Evolutionary conservation across 2,797 vertebrate species (phyloP).

Genomic region (Echeneis naucrates): DNA sequence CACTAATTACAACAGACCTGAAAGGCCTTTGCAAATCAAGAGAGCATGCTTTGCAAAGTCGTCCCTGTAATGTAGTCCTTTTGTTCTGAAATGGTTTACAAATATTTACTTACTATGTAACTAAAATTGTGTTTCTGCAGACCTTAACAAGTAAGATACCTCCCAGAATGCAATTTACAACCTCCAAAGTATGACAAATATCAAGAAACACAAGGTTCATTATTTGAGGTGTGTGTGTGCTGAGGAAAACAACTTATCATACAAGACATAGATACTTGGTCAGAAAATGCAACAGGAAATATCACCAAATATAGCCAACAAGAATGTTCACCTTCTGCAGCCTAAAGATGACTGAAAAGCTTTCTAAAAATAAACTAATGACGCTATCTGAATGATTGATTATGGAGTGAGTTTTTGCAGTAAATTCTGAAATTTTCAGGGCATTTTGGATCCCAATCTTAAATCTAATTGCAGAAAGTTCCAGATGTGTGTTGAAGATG

Average conservation of each 20-base stretch:
- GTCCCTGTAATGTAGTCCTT: too few relatives aligned
- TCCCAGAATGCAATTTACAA: background rate
- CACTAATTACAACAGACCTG: slow-evolving; percentile 11
- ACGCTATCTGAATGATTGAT: background rate
- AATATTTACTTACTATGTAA: background rate
- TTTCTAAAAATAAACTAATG: background rate
- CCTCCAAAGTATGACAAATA: background rate
- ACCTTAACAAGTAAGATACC: background rate
- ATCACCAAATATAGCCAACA: too few relatives aligned
- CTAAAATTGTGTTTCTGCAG: background rate
- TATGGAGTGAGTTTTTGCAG: background rate
- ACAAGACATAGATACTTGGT: background rate
- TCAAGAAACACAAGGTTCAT: background rate
- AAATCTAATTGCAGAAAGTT: background rate
- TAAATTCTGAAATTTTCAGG: background rate
- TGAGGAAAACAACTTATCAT: background rate
- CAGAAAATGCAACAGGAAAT: background rate
- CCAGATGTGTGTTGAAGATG: background rate
- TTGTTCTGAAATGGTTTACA: too few relatives aligned
- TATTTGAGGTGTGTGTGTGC: too few relatives aligned
- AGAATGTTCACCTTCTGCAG: too few relatives aligned
- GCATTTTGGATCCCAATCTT: background rate
- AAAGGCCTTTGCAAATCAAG: slow-evolving; percentile 5
- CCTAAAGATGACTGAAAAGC: too few relatives aligned
- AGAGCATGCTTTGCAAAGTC: background rate